phyloP scores from a whole-genome alignment of 1,140 invertebrate species.

The Contarinia nasturtii region DNA sequence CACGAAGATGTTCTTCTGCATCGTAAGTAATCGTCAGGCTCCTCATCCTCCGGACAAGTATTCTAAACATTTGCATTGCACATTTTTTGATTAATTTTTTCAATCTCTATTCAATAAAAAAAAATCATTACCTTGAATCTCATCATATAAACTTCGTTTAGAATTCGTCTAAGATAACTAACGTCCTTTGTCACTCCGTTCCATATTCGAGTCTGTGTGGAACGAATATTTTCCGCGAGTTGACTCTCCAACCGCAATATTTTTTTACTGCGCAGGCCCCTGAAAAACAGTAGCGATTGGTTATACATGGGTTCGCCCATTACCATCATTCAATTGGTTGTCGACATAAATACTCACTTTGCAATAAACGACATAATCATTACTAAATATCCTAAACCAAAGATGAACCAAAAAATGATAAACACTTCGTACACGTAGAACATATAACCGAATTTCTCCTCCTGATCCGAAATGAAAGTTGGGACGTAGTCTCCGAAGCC shows the following conservation, averaged over 20 bases:
- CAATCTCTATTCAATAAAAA: too few relatives aligned
- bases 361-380: slow-evolving; percentile 83
- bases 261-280: slow-evolving; percentile 39
- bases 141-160: slow-evolving; percentile 58
- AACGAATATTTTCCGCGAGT: slow-evolving; percentile 49
- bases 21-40: too few relatives aligned
- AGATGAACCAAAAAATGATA: slow-evolving; percentile 60
- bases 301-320: background rate
- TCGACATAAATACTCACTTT: slow-evolving; percentile 12
- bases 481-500: slow-evolving; percentile 84
- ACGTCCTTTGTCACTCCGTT: slow-evolving; percentile 58
- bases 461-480: slow-evolving; percentile 28
- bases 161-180: slow-evolving; percentile 45
- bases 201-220: slow-evolving; percentile 57
- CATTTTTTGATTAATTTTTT: too few relatives aligned
- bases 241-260: slow-evolving; percentile 55
- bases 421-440: slow-evolving; percentile 23
- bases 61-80: too few relatives aligned
- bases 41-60: too few relatives aligned
- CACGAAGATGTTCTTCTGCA: slow-evolving; percentile 31
- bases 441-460: slow-evolving; percentile 21
- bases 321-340: background rate
- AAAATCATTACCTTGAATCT: slow-evolving; percentile 49
- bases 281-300: slow-evolving; percentile 6
- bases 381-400: slow-evolving; percentile 74